phyloP scores from a whole-genome alignment of 1,140 invertebrate species.

The Tetraneura akinire region DNA sequence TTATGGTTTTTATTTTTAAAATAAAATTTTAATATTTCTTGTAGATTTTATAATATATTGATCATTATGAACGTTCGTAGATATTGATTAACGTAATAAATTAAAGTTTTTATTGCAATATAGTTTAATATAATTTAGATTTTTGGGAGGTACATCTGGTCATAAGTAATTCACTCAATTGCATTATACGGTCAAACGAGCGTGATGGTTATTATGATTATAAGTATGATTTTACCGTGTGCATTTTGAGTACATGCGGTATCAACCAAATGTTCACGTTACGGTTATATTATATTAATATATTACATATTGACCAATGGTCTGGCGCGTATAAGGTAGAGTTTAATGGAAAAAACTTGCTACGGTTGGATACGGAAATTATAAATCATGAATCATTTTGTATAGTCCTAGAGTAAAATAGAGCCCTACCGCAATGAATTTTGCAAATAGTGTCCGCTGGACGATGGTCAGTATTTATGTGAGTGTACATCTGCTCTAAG shows the following conservation, averaged over 20 bases:
- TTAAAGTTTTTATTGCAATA: neutral
- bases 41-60: neutral
- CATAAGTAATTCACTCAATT: neutral
- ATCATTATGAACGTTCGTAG: neutral
- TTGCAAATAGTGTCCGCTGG: neutral
- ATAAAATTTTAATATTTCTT: no score
- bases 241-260: neutral
- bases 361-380: neutral
- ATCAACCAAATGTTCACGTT: conserved; percentile 18
- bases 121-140: no score
- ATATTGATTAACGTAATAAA: no score
- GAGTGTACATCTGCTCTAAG: conserved; percentile 7
- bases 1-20: no score
- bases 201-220: neutral
- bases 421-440: conserved; percentile 6
- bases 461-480: conserved; percentile 21
- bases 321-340: neutral
- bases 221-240: neutral
- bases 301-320: neutral
- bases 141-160: no score
- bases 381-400: neutral
- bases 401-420: neutral
- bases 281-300: neutral
- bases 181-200: conserved; percentile 1
- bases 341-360: neutral